phyloP scores from a whole-genome alignment of 2,113 vertebrate species.

The Scomber colias region DNA sequence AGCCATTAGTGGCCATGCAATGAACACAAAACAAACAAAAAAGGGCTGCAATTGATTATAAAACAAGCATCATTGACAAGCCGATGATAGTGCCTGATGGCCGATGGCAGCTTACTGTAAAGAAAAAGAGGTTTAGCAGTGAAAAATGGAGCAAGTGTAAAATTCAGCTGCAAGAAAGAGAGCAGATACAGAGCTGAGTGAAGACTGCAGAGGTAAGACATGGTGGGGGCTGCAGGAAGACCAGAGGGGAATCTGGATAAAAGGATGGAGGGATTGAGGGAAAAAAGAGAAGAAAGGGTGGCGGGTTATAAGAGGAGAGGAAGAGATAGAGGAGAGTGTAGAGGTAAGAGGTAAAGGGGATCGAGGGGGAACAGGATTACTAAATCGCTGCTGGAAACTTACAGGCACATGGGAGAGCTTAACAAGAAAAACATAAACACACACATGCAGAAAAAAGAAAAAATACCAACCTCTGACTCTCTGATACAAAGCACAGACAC shows the following conservation, averaged over 20 bases:
- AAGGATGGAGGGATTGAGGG: conserved; percentile 20
- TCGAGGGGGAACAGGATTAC: conserved; percentile 62
- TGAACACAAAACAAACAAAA: conserved; percentile 1
- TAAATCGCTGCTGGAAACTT: conserved; percentile 53
- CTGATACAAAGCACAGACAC: background rate
- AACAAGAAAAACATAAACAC: conserved; percentile 47
- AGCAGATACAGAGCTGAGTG: conserved; percentile 5
- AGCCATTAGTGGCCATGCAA: background rate
- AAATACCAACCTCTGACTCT: background rate
- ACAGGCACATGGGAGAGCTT: conserved; percentile 48
- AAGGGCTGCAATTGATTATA: conserved; percentile 1
- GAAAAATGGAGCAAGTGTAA: conserved; percentile 28
- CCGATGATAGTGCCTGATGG: background rate
- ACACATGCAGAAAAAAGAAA: background rate
- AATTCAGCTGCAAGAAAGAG: conserved; percentile 28
- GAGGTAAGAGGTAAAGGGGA: conserved; percentile 56
- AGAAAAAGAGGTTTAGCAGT: conserved; percentile 14
- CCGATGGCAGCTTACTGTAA: background rate
- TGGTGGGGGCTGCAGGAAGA: background rate
- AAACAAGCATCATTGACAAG: conserved; percentile 2
- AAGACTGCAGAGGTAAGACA: background rate
- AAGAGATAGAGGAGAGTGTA: conserved; percentile 22
- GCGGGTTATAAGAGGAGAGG: conserved; percentile 30
- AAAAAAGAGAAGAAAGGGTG: background rate
- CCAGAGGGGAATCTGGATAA: conserved; percentile 42